Evolutionary conservation across 1,140 invertebrate genomes (phyloP).

Genomic region (Colletes latitarsis): DNA sequence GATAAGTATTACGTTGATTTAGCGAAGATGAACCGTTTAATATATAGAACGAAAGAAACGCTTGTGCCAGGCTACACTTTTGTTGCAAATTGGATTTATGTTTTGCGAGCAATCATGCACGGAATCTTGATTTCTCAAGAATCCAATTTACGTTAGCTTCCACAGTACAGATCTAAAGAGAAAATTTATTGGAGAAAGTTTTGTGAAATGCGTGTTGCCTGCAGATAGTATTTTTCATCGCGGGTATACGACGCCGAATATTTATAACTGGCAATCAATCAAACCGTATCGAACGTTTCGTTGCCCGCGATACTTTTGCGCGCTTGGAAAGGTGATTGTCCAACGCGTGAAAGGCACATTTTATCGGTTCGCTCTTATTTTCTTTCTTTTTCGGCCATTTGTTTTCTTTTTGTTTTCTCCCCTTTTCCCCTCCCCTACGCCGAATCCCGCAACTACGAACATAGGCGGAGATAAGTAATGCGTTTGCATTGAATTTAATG

Average conservation of each 20-base stretch:
- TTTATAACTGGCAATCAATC: constrained; percentile 42
- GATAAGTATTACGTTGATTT: too few species aligned
- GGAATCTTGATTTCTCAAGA: constrained; percentile 1
- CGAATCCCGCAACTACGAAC: not conserved
- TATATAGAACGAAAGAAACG: too few species aligned
- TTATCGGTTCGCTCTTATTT: constrained; percentile 19
- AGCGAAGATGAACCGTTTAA: too few species aligned
- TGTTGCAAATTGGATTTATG: too few species aligned
- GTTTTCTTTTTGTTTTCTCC: not conserved
- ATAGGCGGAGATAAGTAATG: constrained; percentile 44
- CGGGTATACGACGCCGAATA: constrained; percentile 15
- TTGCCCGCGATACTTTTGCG: constrained; percentile 12
- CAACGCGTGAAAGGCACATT: constrained; percentile 33
- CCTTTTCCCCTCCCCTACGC: not conserved
- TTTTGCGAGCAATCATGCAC: too few species aligned
- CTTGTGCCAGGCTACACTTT: too few species aligned
- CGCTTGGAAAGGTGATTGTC: constrained; percentile 21
- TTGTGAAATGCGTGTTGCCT: constrained; percentile 18
- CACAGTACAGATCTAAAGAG: not conserved
- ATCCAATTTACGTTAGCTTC: not conserved
- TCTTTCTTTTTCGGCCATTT: not conserved
- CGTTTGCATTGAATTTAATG: constrained; percentile 70
- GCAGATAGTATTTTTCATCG: not conserved
- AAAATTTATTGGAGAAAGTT: constrained; percentile 44
- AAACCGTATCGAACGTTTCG: constrained; percentile 32